Evolutionary conservation across 2,888 invertebrate genomes (phyloP), one percentile per base, ranked within the genome.

Genomic region (Tinea pellionella): DNA sequence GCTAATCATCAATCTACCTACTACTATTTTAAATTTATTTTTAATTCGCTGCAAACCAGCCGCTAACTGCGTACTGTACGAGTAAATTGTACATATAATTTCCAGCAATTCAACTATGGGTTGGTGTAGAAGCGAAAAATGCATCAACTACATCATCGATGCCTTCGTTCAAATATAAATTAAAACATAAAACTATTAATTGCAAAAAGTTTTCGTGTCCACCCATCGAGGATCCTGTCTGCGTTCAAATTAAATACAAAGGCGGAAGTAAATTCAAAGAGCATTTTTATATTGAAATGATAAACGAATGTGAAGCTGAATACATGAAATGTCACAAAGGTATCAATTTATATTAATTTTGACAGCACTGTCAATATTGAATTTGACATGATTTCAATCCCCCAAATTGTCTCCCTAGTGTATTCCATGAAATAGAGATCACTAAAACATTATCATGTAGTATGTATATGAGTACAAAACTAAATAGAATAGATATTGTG

Each of bases 281-380:
- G 15, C 29, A 57, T 8, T 6, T 16, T n/a, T 57, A 32, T 15
- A 32, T 57, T 32, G 57, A 57, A 57, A 57, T 57, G 57, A 13
- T 32, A 11, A 57, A 57, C 29, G n/a, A n/a, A 30, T 57, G 57
- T 13, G 57, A 57, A 32, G 12, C 19, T 1, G 57, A 57, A 13
- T 57, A 57, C 29, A 30, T 57, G 57, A 32, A 13, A 32, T 57
- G 57, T 57, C 32, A 57, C 15, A 57, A 57, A 57, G 57, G 57
- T 57, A 53, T 24, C 16, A 24, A 16, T 53, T 24, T 24, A 12
- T 47, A 16, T 15, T 47, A 47, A 13, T n/a, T 12, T 37, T 37
- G 37, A 37, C 37, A 37, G 11, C 37, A 37, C 9, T 37, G 24
- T 24, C 24, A 24, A 24, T 37, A 37, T 9, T 37, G 37, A 37